A percentile compares a stretch with the other conserved stretches of the same genome.
Conservation (phyloP, 2,113 vertebrate species). For the Megaceryle torquata region DNA sequence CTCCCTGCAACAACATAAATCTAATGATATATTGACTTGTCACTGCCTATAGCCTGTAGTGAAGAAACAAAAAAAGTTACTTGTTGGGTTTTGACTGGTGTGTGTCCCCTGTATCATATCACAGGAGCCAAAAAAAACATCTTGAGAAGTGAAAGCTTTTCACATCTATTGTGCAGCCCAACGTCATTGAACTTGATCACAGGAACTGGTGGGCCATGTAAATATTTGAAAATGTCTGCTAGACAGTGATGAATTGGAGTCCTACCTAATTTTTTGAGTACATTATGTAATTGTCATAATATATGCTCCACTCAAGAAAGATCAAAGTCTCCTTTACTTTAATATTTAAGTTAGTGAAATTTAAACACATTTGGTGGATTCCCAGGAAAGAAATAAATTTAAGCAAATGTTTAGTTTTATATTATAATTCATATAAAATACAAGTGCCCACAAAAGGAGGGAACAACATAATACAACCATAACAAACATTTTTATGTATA, state of each 20-base stretch:
- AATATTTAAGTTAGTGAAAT: neutral
- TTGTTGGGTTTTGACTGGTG: neutral
- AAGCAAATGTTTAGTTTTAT: neutral
- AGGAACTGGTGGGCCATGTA: neutral
- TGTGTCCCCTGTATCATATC: neutral
- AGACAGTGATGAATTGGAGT: neutral
- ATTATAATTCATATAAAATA: neutral
- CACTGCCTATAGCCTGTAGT: neutral
- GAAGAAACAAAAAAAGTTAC: neutral
- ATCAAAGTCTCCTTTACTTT: neutral
- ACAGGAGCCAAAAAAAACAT: neutral
- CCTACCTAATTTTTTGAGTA: neutral
- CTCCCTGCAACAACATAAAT: neutral
- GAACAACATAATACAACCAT: neutral
- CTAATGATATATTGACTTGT: neutral
- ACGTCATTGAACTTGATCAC: neutral
- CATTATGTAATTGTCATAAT: neutral
- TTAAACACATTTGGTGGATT: neutral
- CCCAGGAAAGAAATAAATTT: neutral
- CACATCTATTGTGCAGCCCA: neutral
- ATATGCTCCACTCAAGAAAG: neutral
- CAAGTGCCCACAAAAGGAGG: neutral
- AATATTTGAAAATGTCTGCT: neutral
- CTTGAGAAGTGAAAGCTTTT: neutral
- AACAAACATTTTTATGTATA: neutral